Conservation (phyloP, 2,888 invertebrate species). For the Rhagophthalmus giganteus region DNA sequence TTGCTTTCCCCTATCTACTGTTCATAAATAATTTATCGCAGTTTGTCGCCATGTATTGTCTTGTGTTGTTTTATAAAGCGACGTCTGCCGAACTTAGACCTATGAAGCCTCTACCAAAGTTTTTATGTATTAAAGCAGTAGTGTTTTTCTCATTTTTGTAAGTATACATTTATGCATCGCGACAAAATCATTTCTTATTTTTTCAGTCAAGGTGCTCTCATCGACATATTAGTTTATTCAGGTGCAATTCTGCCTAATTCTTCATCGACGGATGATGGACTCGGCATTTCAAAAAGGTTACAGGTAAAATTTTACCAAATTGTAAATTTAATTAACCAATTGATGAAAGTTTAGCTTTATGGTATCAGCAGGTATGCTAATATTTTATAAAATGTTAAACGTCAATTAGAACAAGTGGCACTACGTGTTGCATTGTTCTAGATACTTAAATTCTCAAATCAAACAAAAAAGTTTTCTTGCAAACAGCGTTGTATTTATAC, state of each 20-base stretch:
- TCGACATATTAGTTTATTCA: conserved; percentile 83
- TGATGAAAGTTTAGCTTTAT: not conserved
- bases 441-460: no score
- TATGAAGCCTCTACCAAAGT: conserved; percentile 93
- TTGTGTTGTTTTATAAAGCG: conserved; percentile 91
- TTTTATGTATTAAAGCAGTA: conserved; percentile 95
- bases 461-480: no score
- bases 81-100: conserved; percentile 84
- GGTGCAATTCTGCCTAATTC: conserved; percentile 78
- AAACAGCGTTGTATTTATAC: no score
- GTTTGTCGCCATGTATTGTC: conserved; percentile 94
- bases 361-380: no score
- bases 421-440: no score
- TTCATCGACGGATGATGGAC: conserved; percentile 68
- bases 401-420: no score
- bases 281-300: conserved; percentile 78
- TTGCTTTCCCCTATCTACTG: conserved; percentile 89
- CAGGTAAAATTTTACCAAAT: conserved; percentile 70
- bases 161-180: conserved; percentile 55
- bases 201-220: conserved; percentile 87
- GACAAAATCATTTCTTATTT: conserved; percentile 27
- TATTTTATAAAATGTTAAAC: no score
- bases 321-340: no score
- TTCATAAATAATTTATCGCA: conserved; percentile 89
- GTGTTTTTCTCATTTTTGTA: conserved; percentile 98